Base-by-base conservation (phyloP, 2,888 invertebrate genomes). In the Campaea margaritaria region DNA sequence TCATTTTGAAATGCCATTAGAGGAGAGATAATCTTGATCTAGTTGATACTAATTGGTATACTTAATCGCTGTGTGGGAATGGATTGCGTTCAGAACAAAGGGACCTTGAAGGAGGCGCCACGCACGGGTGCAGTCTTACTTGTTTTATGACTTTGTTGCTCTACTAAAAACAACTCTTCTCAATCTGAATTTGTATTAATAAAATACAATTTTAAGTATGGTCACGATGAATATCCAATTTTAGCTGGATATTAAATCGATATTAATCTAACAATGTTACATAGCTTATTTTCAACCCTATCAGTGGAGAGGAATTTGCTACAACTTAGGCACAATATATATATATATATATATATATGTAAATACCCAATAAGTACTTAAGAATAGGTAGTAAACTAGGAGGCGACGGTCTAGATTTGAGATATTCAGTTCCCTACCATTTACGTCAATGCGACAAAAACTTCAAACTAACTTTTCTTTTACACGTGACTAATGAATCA, bases 1-100 rank as follows among this genome's bases (percentile, higher is more conserved):
- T 81, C 81, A 83, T 85, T 82, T 73, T 69, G 73, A 70, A 65
- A 79, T 49, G 38, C 34, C 41, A 39, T 51, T 45, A 34, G 14
- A 84, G 79, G 80, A 85, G 82, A 82, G 79, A 79, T 72, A 78
- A 78, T 79, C 58, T 84, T 78, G 83, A 83, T 84, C 79, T 75
- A 75, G 74, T 78, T 77, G 21, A 21, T 31, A 31, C 31, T 84
- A 84, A 86, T 87, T 84, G 83, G 79, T 83, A 81, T 85, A n/a
- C n/a, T n/a, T n/a, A 83, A 85, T 81, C 75, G 79, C 77, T 84
- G 79, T 83, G 86, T 90, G 89, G 84, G 89, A 89, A 89, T 74
- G 81, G 77, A 82, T 81, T 83, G 84, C 81, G 79, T 81, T 81
- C 80, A 81, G 80, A 86, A 89, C 86, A 86, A 88, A 84, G 85